Evolutionary conservation across 1,140 invertebrate genomes (phyloP).

Genomic region (Metaphire vulgaris): DNA sequence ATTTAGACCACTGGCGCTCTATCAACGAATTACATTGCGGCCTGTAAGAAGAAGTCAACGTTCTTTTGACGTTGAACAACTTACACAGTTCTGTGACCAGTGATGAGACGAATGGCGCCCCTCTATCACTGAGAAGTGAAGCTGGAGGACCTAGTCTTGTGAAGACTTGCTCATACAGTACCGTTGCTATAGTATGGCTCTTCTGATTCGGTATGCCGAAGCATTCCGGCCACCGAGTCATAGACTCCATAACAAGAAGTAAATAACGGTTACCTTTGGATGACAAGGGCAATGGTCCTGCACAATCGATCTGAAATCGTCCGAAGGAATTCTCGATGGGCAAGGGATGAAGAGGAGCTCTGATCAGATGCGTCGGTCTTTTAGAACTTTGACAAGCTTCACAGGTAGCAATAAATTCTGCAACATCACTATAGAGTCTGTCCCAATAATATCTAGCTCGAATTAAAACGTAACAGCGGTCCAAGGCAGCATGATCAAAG

Average conservation of each 20-base stretch:
- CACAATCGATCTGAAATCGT: not conserved
- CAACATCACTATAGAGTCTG: not conserved
- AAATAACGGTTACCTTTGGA: not conserved
- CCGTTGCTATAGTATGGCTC: not conserved
- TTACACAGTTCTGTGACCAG: not conserved
- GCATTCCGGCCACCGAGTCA: not conserved
- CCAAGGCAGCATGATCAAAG: not conserved
- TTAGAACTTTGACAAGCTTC: not conserved
- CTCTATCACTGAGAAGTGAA: not conserved
- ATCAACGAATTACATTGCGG: not conserved
- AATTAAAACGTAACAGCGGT: not conserved
- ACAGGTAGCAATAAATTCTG: not conserved
- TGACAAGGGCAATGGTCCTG: not conserved
- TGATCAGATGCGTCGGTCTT: not conserved
- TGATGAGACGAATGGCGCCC: not conserved
- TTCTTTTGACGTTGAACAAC: not conserved
- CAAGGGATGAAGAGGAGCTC: not conserved
- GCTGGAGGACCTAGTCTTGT: not conserved
- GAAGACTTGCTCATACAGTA: not conserved
- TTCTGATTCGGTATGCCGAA: not conserved
- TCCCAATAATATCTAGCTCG: not conserved
- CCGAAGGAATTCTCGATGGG: not conserved
- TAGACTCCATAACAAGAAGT: not conserved
- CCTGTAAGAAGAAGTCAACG: not conserved
- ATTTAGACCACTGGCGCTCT: not conserved